These are phyloP conservation scores for Diorhabda elongata DNA, from an alignment of 1,140 invertebrate genomes.

Conservation along the genomic window DNA sequence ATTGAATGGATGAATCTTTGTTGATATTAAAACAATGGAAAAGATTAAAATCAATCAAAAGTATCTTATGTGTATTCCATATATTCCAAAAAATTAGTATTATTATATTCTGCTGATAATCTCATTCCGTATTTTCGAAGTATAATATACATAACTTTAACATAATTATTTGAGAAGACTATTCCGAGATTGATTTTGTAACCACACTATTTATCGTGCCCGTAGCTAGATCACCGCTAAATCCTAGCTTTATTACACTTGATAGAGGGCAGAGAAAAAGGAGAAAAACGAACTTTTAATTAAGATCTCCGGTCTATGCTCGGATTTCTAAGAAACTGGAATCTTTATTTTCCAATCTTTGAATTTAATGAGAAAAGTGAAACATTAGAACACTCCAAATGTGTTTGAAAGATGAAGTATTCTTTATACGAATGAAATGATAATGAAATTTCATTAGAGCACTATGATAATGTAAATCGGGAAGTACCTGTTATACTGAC, in stretches of 20 bases:
- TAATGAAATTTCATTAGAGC: background rate
- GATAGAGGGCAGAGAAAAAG: conserved; percentile 10
- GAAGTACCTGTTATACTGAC: too few relatives aligned
- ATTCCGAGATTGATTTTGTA: conserved; percentile 1
- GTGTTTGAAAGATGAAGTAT: background rate
- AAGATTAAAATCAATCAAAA: too few relatives aligned
- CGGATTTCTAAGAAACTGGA: conserved; percentile 10
- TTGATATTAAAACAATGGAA: too few relatives aligned
- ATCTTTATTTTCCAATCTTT: conserved; percentile 4
- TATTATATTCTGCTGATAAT: background rate
- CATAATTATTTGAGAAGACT: background rate
- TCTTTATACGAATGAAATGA: background rate
- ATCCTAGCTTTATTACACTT: conserved; percentile 8
- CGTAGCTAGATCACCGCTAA: conserved; percentile 8
- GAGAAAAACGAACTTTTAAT: conserved; percentile 22
- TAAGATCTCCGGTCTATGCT: conserved; percentile 17
- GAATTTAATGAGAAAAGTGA: conserved; percentile 11
- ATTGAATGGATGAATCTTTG: too few relatives aligned
- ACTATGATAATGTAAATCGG: too few relatives aligned
- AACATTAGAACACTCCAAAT: conserved; percentile 6
- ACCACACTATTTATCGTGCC: background rate
- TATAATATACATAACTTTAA: background rate
- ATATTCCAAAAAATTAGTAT: background rate
- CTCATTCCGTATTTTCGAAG: background rate
- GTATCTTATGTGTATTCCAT: background rate